Base-by-base conservation (phyloP, 2,113 vertebrate genomes). In the Pygoscelis antarcticus region DNA sequence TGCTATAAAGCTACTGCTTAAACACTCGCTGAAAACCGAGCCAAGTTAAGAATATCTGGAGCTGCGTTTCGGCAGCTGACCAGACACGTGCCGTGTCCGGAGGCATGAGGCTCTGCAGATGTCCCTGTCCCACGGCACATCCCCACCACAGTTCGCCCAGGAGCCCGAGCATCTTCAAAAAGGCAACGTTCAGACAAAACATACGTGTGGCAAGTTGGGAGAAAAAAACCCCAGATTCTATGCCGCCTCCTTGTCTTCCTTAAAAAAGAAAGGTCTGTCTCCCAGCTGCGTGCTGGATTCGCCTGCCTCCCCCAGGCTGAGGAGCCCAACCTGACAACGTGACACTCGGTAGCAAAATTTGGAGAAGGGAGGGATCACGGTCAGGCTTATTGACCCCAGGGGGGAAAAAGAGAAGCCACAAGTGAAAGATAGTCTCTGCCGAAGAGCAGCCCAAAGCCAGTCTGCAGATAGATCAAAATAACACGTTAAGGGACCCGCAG, bases 401-500 rank as follows among this genome's bases (percentile, higher is more conserved):
- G 27, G 34, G 13, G 5, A 5, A 17, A 13, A 58, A 34, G 3
- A 68, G 38, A 57, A 86, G 40, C n/a, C 52, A 14, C 13, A 26
- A 76, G 16, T 4, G 18, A 65, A 52, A 72, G 44, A 58, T 3
- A 81, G 49, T 5, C 29, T 52, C 44, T 69, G 25, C 34, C 54
- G 14, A 18, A 19, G 44, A 77, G 62, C n/a, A 34, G 27, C 47
- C 10, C 66, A 42, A 51, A 69, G 75, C 38, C 88, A 32, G 75
- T 10, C 47, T 75, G 75, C 57, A 81, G 69, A 65, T 2, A 44
- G 30, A 65, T 8, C 62, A 19, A 36, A 72, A 15, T 10, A 72
- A 13, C 26, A 18, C 4, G 0, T 1, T 8, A 16, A 52, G 75
- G 87, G 55, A 14, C 4, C 2, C 1, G 2, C 0, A 11, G 66